phyloP scores from a whole-genome alignment of 23 tunicate genomes.

The Clavelina lepadiformis region DNA sequence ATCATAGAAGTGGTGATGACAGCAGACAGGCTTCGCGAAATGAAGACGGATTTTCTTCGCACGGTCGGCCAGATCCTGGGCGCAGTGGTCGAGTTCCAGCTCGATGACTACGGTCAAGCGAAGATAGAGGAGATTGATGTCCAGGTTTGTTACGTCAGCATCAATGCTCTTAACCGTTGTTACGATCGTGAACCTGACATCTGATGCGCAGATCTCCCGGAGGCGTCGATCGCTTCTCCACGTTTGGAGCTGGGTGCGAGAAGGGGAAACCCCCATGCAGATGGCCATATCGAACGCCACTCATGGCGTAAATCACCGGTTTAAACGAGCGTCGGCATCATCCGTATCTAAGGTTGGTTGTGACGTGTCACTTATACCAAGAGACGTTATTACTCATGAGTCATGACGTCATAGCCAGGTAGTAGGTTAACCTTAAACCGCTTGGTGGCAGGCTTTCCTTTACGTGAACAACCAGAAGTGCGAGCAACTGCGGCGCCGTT shows the following conservation, averaged over 20 bases:
- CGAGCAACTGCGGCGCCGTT: constrained; percentile 7
- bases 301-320: neutral
- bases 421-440: no score
- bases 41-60: constrained; percentile 34
- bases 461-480: constrained; percentile 62
- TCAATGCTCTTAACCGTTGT: no score
- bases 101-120: constrained; percentile 19
- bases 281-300: no score
- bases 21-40: constrained; percentile 29
- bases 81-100: constrained; percentile 25
- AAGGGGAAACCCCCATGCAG: no score
- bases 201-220: constrained; percentile 22
- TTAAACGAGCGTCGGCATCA: constrained; percentile 1
- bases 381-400: no score
- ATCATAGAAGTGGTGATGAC: constrained; percentile 44
- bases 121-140: no score
- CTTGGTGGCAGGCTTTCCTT: constrained; percentile 30
- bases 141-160: no score
- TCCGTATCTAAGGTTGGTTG: neutral
- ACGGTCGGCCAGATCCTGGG: constrained; percentile 27
- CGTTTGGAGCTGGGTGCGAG: neutral
- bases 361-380: no score
- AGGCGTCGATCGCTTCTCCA: constrained; percentile 18
- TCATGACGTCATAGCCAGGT: no score
- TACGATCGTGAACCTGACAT: no score